These are phyloP conservation scores for Theretra japonica DNA, from an alignment of 2,888 invertebrate genomes.

Conservation along the genomic window DNA sequence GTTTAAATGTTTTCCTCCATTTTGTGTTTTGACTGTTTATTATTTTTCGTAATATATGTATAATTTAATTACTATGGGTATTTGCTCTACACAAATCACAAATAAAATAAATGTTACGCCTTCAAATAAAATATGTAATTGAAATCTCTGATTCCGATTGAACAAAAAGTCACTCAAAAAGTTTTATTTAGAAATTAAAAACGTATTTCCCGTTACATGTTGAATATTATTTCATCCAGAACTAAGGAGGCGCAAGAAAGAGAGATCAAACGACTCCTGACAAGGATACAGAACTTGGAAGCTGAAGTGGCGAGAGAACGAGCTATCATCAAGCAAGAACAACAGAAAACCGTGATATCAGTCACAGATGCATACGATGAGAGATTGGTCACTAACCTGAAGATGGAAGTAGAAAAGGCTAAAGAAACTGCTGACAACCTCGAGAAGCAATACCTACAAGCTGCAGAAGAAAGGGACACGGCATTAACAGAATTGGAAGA, in stretches of 20 bases:
- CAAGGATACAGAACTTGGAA: slow-evolving; percentile 92
- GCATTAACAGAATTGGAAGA: slow-evolving; percentile 92
- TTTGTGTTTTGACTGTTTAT: no score
- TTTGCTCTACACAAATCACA: not conserved
- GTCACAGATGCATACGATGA: slow-evolving; percentile 86
- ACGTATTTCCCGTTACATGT: not conserved
- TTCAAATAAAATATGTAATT: not conserved
- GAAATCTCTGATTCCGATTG: no score
- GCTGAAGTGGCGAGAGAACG: slow-evolving; percentile 91
- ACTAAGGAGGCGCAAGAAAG: slow-evolving; percentile 94
- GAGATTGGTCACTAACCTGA: slow-evolving; percentile 87
- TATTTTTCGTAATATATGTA: no score
- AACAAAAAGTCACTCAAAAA: no score
- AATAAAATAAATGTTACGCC: not conserved
- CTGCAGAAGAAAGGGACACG: slow-evolving; percentile 90
- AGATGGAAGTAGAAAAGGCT: slow-evolving; percentile 90
- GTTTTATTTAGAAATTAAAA: not conserved
- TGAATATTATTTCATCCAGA: slow-evolving; percentile 58
- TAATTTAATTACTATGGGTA: no score
- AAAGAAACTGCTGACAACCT: slow-evolving; percentile 91
- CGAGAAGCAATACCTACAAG: slow-evolving; percentile 91
- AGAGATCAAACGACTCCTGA: slow-evolving; percentile 93
- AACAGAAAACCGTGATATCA: slow-evolving; percentile 81
- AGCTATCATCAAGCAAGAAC: slow-evolving; percentile 80
- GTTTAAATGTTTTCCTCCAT: no score